A percentile compares a stretch with the other conserved stretches of the same genome.
Evolutionary conservation across 2,888 invertebrate species (phyloP).

Genomic region (Byasa hedistus): DNA sequence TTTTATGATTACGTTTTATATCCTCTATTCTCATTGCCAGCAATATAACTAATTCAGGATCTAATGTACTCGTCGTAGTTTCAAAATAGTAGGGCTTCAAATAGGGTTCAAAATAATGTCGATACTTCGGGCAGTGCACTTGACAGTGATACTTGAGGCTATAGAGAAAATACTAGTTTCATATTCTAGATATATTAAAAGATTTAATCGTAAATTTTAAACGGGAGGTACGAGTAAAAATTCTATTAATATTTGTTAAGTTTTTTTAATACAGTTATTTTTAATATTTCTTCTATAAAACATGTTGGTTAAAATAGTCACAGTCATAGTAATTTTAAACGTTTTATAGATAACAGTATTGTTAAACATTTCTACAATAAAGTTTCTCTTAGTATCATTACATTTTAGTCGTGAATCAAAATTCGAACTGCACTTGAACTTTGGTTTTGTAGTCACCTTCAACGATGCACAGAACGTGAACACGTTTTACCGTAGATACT

Average conservation of each 20-base stretch:
- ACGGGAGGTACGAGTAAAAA: not conserved
- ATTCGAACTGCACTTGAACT: slow-evolving; percentile 31
- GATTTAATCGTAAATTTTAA: not conserved
- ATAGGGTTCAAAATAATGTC: too few relatives aligned
- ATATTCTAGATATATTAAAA: not conserved
- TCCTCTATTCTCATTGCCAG: too few relatives aligned
- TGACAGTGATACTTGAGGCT: not conserved
- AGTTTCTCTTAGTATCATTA: not conserved
- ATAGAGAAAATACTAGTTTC: not conserved
- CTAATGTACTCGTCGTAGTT: not conserved
- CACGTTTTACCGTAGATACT: slow-evolving; percentile 29
- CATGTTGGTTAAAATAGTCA: not conserved
- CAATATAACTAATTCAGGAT: too few relatives aligned
- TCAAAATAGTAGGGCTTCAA: not conserved
- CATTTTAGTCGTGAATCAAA: not conserved
- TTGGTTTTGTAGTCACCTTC: slow-evolving; percentile 34
- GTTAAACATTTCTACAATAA: not conserved
- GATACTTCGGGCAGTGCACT: not conserved
- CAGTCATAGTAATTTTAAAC: not conserved
- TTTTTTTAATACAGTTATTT: not conserved
- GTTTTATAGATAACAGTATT: not conserved
- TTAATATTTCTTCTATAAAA: not conserved
- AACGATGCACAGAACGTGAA: slow-evolving; percentile 35
- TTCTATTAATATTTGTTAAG: not conserved
- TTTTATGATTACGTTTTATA: not conserved